Percentiles rank a stretch among this genome's conserved stretches.
These are phyloP conservation scores for Drosophila kuntzei DNA, from an alignment of 2,888 invertebrate genomes.

Conservation along the genomic window DNA sequence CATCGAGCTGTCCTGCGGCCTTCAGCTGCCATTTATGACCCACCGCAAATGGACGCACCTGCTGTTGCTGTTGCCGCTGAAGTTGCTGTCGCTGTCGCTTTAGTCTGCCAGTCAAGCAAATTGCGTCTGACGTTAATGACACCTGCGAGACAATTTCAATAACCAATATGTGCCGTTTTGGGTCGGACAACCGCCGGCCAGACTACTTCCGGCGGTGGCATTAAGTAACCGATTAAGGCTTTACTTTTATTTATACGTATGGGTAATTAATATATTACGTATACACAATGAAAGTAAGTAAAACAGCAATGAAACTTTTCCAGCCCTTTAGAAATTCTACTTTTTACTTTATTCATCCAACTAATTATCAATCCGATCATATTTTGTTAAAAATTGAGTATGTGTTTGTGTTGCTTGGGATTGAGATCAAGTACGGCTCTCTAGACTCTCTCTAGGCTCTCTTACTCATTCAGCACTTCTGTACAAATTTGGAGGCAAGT, in stretches of 20 bases:
- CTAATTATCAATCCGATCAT: no score
- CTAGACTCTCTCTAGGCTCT: no score
- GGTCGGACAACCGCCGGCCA: conserved; percentile 39
- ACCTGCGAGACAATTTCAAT: conserved; percentile 82
- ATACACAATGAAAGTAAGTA: background rate
- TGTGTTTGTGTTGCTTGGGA: no score
- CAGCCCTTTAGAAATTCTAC: background rate
- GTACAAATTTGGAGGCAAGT: no score
- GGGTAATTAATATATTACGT: conserved; percentile 1
- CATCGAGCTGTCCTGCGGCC: conserved; percentile 26
- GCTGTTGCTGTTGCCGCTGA: conserved; percentile 46
- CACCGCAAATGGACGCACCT: conserved; percentile 72
- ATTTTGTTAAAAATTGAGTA: no score
- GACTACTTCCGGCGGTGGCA: conserved; percentile 39
- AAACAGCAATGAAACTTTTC: background rate
- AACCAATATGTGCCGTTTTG: conserved; percentile 74
- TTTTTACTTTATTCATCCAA: background rate
- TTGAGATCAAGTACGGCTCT: no score
- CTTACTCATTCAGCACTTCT: no score
- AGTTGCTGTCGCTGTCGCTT: conserved; percentile 5
- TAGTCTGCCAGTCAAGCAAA: conserved; percentile 36
- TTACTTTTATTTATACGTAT: conserved; percentile 20
- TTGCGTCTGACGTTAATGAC: conserved; percentile 77
- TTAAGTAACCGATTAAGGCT: conserved; percentile 60
- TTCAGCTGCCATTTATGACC: conserved; percentile 50